phyloP scores from a whole-genome alignment of 2,888 invertebrate genomes.

The Serrognathus titanus region DNA sequence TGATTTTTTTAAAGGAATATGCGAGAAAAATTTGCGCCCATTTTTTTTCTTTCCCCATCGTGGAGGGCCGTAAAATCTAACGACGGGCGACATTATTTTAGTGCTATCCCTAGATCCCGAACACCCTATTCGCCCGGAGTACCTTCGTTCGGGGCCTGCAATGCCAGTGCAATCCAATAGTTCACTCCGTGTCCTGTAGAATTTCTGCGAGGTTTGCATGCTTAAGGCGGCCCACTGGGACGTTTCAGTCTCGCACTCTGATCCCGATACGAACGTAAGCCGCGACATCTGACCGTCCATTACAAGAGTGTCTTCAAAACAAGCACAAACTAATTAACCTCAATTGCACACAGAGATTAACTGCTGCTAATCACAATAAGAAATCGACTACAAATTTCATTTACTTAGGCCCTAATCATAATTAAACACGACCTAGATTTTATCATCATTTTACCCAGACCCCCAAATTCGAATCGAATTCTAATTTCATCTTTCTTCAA shows the following conservation, averaged over 20 bases:
- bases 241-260: constrained; percentile 44
- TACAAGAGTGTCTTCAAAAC: constrained; percentile 38
- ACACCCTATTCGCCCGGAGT: constrained; percentile 19
- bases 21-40: too few relatives aligned
- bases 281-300: constrained; percentile 45
- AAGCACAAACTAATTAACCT: constrained; percentile 24
- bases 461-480: too few relatives aligned
- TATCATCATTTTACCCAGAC: too few relatives aligned
- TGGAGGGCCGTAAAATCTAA: constrained; percentile 35
- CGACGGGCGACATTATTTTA: constrained; percentile 36
- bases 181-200: constrained; percentile 35
- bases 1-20: too few relatives aligned
- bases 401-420: too few relatives aligned
- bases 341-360: constrained; percentile 16
- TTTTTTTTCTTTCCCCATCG: constrained; percentile 12
- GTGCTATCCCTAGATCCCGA: constrained; percentile 3
- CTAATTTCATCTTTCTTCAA: too few relatives aligned
- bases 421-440: too few relatives aligned
- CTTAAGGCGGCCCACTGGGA: constrained; percentile 41
- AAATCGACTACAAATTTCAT: too few relatives aligned
- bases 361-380: neutral
- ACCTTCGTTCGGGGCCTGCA: neutral
- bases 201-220: constrained; percentile 37
- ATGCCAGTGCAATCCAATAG: constrained; percentile 34
- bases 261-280: constrained; percentile 40